Base-by-base conservation (phyloP, 2,888 invertebrate species). In the Dicyrtoma fusca region DNA sequence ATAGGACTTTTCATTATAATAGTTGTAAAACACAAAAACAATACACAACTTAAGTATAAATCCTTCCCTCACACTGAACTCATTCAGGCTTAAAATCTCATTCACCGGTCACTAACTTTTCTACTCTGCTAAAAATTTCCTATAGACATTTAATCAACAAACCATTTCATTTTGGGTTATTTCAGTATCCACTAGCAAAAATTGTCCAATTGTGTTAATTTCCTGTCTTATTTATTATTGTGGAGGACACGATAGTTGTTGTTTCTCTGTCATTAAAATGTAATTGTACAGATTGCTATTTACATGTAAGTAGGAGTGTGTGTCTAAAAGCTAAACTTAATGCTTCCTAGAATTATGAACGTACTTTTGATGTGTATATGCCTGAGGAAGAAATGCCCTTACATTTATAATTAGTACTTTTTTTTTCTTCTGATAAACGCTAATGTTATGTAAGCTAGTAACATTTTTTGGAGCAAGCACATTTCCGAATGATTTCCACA, bases 401-500 rank as follows among this genome's bases (percentile, higher is more conserved):
- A 25, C 23, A 13, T 55, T 21, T 55, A 21, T 23, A 23, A 55
- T 23, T 55, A 55, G 55, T 55, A 19, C 55, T 21, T 55, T 23
- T 17, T 21, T 21, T 23, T 17, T 21, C 13, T 55, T 55, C 34
- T 34, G 55, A 55, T 55, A 23, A 55, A 59, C 26, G 25, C 26
- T 59, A 44, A 8, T 19, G 14, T 21, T 21, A 45, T 34, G 45
- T 61, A 17, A 61, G 69, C 69, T 78, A 80, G 78, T 79, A 89
- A 86, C 94, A 95, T 87, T 94, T 94, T 86, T 93, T 92, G 81
- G 91, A 91, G 87, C 97, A 97, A 80, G 94, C 93, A 86, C 97
- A 97, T 85, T 96, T 96, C 84, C 96, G 91, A 83, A 97, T 94
- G 84, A 97, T 92, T 83, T 97, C 96, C 82, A 97, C 90, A 83